A percentile compares a stretch with the other conserved stretches of the same genome.
Evolutionary conservation across 2,888 invertebrate species (phyloP).

Genomic region (Cabera pusaria): DNA sequence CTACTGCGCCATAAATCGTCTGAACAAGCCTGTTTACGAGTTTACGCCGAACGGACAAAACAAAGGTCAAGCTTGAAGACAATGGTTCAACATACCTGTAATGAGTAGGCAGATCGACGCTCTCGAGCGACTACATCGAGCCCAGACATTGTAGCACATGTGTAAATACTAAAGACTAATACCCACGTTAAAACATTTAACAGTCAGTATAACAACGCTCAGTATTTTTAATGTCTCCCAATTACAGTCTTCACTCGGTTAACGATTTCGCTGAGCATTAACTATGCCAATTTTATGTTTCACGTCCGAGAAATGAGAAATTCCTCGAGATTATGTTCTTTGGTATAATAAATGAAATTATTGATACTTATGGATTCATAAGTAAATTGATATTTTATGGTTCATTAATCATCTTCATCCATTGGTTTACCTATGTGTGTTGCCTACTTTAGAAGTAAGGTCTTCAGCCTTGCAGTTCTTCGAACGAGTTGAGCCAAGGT

Average conservation of each 20-base stretch:
- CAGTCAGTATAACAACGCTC: conserved; percentile 73
- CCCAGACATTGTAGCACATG: conserved; percentile 64
- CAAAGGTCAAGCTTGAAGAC: conserved; percentile 37
- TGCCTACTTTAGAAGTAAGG: too few relatives aligned
- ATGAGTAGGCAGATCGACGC: conserved; percentile 36
- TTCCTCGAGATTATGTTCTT: conserved; percentile 42
- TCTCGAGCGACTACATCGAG: conserved; percentile 35
- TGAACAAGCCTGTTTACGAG: conserved; percentile 35
- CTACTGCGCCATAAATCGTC: conserved; percentile 30
- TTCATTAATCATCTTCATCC: too few relatives aligned
- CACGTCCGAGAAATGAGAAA: conserved; percentile 61
- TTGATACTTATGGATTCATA: too few relatives aligned
- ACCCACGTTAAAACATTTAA: conserved; percentile 75
- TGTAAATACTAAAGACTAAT: conserved; percentile 74
- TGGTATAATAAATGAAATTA: conserved; percentile 15
- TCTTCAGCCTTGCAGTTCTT: too few relatives aligned
- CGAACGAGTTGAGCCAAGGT: conserved; percentile 7
- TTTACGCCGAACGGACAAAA: conserved; percentile 33
- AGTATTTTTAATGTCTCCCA: conserved; percentile 79
- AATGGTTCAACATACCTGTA: conserved; percentile 37
- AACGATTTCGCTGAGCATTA: conserved; percentile 78
- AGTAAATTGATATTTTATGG: too few relatives aligned
- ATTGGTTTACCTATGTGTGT: too few relatives aligned
- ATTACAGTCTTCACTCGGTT: conserved; percentile 77
- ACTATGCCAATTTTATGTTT: conserved; percentile 81